Percentiles rank a stretch among this genome's conserved stretches.
Conservation (phyloP, 2,888 invertebrate genomes). For the Hetaerina titia region DNA sequence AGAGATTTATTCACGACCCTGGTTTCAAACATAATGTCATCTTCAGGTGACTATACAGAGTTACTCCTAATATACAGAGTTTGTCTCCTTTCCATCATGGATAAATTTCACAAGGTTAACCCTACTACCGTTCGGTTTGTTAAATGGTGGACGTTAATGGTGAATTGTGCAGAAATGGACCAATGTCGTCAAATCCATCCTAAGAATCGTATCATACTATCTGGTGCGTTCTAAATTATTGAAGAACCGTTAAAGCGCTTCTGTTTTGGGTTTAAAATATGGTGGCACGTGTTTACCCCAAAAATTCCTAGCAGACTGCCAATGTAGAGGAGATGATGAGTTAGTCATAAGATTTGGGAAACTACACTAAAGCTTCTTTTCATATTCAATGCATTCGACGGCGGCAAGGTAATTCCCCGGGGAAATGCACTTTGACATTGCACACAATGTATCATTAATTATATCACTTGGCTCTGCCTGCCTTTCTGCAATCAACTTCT, state of each 20-base stretch:
- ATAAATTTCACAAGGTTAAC: too few species aligned
- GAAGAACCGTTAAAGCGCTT: background rate
- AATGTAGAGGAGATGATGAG: background rate
- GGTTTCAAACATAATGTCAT: too few species aligned
- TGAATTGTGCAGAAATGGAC: background rate
- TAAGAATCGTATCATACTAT: background rate
- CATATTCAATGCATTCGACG: constrained; percentile 12
- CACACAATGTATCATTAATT: background rate
- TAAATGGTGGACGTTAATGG: background rate
- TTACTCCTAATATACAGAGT: too few species aligned
- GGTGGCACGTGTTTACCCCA: background rate
- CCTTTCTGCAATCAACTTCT: background rate
- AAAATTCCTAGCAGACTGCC: background rate
- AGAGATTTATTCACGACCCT: too few species aligned
- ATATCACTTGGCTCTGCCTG: background rate
- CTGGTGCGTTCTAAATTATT: background rate
- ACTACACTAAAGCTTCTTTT: background rate
- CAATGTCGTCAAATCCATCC: background rate
- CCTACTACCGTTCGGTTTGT: too few species aligned
- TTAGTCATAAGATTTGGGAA: constrained; percentile 16
- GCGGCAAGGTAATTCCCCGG: background rate
- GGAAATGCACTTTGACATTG: background rate
- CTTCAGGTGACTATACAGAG: too few species aligned
- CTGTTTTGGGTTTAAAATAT: background rate
- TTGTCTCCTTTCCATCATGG: too few species aligned